Conservation (phyloP, 2,113 vertebrate species). For the Nyctibius bracteatus region DNA sequence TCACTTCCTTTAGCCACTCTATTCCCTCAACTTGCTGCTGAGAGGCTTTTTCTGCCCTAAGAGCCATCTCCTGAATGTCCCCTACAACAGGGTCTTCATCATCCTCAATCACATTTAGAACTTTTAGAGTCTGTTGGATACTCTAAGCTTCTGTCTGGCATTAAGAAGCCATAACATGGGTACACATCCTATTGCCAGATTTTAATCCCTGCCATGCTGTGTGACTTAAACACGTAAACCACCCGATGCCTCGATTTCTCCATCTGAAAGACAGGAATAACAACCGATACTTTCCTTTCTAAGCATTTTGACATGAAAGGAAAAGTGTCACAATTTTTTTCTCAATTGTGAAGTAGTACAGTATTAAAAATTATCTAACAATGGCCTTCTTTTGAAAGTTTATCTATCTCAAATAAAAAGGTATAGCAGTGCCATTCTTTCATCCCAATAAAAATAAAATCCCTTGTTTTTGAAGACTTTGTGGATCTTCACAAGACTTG, state of each 20-base stretch:
- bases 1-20: not conserved
- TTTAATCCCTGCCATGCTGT: not conserved
- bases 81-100: not conserved
- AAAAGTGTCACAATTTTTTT: not conserved
- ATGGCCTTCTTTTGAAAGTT: not conserved
- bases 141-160: not conserved
- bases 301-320: not conserved
- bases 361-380: not conserved
- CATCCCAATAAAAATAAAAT: not conserved
- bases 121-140: not conserved
- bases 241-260: not conserved
- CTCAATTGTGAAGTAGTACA: not conserved
- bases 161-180: not conserved
- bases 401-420: not conserved
- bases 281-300: not conserved
- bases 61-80: not conserved
- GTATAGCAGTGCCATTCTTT: not conserved
- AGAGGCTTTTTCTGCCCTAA: not conserved
- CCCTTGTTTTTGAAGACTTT: not conserved
- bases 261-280: not conserved
- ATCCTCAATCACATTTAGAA: not conserved
- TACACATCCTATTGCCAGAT: not conserved
- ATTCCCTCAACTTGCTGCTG: not conserved
- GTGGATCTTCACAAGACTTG: not conserved
- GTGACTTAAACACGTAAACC: not conserved